These are phyloP conservation scores for Ia io DNA, from an alignment of 2,113 vertebrate genomes.

Conservation along the genomic window DNA sequence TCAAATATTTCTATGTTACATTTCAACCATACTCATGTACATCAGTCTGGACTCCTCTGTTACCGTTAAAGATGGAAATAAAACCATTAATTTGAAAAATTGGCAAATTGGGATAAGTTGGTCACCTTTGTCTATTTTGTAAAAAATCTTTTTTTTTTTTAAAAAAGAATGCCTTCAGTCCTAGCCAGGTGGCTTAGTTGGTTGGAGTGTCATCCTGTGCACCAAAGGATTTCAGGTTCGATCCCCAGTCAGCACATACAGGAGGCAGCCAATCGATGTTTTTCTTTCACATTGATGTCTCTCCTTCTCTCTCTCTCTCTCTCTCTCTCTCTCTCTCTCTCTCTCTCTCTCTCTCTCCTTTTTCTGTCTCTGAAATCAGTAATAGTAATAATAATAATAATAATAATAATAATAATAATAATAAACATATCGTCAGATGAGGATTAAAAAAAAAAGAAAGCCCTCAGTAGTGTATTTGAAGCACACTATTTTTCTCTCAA, in stretches of 20 bases:
- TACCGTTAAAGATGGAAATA: conserved; percentile 78
- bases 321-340: too few species aligned
- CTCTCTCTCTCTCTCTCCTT: too few species aligned
- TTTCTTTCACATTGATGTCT: not conserved
- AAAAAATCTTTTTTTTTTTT: not conserved
- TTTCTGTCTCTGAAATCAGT: not conserved
- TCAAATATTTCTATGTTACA: conserved; percentile 68
- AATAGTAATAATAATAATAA: not conserved
- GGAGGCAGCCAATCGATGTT: not conserved
- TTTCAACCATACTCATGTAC: conserved; percentile 75
- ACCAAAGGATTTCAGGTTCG: not conserved
- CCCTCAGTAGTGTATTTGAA: not conserved
- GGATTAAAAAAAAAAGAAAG: not conserved
- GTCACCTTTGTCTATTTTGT: not conserved
- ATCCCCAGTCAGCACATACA: not conserved
- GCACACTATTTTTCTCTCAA: not conserved
- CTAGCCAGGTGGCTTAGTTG: not conserved
- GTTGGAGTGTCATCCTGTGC: not conserved
- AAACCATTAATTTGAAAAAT: conserved; percentile 54
- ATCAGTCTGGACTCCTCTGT: conserved; percentile 66
- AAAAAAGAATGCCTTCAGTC: not conserved
- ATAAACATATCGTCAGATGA: too few species aligned
- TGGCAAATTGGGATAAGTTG: not conserved
- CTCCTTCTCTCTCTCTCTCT: too few species aligned
- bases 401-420: too few species aligned